Conservation (phyloP, 2,113 vertebrate genomes). For the Periophthalmodon schlosseri region DNA sequence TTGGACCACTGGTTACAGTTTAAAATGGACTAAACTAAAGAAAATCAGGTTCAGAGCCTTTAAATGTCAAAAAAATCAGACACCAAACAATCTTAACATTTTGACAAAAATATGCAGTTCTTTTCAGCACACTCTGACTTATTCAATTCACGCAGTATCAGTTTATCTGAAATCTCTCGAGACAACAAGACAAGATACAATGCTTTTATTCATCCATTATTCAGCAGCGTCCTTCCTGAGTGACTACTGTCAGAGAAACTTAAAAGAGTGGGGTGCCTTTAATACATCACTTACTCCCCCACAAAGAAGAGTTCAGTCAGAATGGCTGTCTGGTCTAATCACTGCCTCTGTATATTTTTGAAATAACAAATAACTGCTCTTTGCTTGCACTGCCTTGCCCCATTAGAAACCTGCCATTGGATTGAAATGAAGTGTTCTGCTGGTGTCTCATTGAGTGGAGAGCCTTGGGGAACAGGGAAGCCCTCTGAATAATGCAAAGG, state of each 20-base stretch:
- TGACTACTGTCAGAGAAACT: slow-evolving; percentile 33
- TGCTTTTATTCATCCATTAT: slow-evolving; percentile 40
- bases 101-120: neutral
- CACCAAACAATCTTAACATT: neutral
- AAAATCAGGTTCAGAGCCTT: neutral
- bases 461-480: slow-evolving; percentile 22
- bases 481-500: slow-evolving; percentile 49
- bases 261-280: slow-evolving; percentile 20
- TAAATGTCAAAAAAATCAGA: neutral
- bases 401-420: neutral
- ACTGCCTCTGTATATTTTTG: neutral
- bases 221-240: slow-evolving; percentile 32
- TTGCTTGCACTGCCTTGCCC: neutral
- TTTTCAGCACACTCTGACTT: neutral
- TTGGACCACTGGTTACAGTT: neutral
- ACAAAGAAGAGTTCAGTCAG: slow-evolving; percentile 7
- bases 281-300: slow-evolving; percentile 14
- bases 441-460: slow-evolving; percentile 10
- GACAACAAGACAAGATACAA: slow-evolving; percentile 20
- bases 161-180: slow-evolving; percentile 15
- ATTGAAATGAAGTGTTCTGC: slow-evolving; percentile 12
- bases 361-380: neutral
- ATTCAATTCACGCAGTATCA: neutral
- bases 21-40: neutral
- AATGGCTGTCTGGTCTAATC: neutral